Base-by-base conservation (phyloP, 2,888 invertebrate genomes). In the Rhingia campestris region DNA sequence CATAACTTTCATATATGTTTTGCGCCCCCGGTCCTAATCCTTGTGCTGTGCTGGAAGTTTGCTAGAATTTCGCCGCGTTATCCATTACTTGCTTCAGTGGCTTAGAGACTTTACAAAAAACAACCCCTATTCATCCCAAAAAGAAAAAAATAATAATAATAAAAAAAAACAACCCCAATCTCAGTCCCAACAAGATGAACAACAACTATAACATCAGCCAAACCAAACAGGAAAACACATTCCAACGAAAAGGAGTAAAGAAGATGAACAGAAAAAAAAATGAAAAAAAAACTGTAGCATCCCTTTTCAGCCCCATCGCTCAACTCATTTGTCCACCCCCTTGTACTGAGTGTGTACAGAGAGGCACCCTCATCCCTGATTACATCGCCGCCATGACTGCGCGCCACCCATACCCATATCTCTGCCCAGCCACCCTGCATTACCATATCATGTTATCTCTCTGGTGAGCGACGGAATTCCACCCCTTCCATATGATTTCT, bases 371-470 rank as follows among this genome's bases (percentile, higher is more conserved):
- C 59, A 72, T 69, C 51, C 73, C 67, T 61, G 39, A 35, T 10
- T 58, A 49, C 67, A 56, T 56, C 70, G 41, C 41, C 69, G 39
- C 54, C 49, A 74, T 72, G 69, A 32, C 70, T 51, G 53, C 49
- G 41, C 64, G 64, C 45, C 43, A 14, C 12, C 53, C 33, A 39
- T 37, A 43, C 61, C 51, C 49, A 49, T 61, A 45, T 58, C 59
- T 64, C 56, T 43, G 39, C 51, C 43, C 39, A 14, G 59, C 79
- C 82, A 80, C 84, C 84, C 79, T 70, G 58, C 75, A 84, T 84
- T 84, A 80, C 74, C 84, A 84, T 84, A 84, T 84, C 84, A 80
- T 80, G 84, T 84, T 84, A 84, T 84, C 84, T 84, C 84, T 84
- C 80, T 80, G 61, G 80, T 74, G 84, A 75, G 84, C 80, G 66